Percentiles rank a stretch among this genome's conserved stretches.
Conservation (phyloP, 1,140 invertebrate species). For the Microplitis demolitor region DNA sequence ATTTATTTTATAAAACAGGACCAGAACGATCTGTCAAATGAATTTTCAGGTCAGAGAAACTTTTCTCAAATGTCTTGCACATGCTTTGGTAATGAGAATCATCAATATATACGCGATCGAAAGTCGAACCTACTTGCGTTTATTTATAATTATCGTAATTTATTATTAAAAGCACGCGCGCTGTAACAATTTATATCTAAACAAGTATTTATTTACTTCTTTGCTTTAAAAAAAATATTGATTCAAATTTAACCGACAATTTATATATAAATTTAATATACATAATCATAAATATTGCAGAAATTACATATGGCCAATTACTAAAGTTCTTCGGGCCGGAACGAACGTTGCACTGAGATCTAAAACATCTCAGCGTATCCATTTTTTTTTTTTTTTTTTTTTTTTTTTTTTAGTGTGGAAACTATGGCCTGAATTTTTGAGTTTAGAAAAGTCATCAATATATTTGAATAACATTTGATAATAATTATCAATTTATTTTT, state of each 20-base stretch:
- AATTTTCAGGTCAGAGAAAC: constrained; percentile 58
- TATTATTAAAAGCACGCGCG: too few relatives aligned
- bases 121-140: constrained; percentile 11
- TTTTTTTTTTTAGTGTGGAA: constrained; percentile 14
- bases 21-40: background rate
- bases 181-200: too few relatives aligned
- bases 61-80: constrained; percentile 14
- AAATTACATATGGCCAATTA: constrained; percentile 42
- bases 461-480: too few relatives aligned
- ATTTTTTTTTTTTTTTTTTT: constrained; percentile 25
- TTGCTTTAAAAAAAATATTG: too few relatives aligned
- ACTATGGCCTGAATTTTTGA: constrained; percentile 11
- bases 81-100: background rate
- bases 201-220: too few relatives aligned
- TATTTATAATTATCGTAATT: background rate
- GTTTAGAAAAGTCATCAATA: too few relatives aligned
- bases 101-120: background rate
- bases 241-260: too few relatives aligned
- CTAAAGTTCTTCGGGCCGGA: constrained; percentile 50
- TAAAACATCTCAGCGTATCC: constrained; percentile 32
- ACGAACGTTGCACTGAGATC: constrained; percentile 54
- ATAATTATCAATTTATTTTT: too few relatives aligned
- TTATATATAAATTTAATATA: background rate
- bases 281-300: background rate
- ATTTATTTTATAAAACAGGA: background rate